A percentile compares a stretch with the other conserved stretches of the same genome.
phyloP scores from a whole-genome alignment of 2,888 invertebrate species.

The Theristus sp. region DNA sequence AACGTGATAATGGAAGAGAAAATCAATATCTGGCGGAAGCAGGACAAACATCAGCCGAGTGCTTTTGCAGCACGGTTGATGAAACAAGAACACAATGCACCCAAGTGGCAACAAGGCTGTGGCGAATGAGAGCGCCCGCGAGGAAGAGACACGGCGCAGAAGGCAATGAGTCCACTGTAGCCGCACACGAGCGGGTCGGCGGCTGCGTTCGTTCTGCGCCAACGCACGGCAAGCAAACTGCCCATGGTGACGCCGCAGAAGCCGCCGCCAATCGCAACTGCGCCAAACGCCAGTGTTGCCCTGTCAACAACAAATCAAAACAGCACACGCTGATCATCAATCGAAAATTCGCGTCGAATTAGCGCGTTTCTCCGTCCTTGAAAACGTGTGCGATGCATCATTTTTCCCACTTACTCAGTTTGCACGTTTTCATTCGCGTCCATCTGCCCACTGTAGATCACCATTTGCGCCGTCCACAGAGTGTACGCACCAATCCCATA shows the following conservation, averaged over 20 bases:
- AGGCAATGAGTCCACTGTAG: slow-evolving; percentile 58
- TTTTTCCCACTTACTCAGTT: background rate
- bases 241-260: slow-evolving; percentile 78
- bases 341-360: too few relatives aligned
- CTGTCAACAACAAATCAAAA: slow-evolving; percentile 10
- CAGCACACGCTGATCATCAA: too few relatives aligned
- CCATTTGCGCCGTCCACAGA: slow-evolving; percentile 75
- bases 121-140: slow-evolving; percentile 43
- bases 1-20: slow-evolving; percentile 38
- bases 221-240: slow-evolving; percentile 41
- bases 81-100: slow-evolving; percentile 17
- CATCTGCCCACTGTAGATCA: background rate
- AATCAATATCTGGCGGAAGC: slow-evolving; percentile 30
- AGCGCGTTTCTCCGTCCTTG: too few relatives aligned
- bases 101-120: slow-evolving; percentile 49
- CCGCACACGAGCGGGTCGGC: slow-evolving; percentile 82
- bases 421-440: background rate
- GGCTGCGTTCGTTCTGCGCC: slow-evolving; percentile 40
- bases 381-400: background rate
- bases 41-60: too few relatives aligned
- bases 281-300: slow-evolving; percentile 64
- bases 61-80: too few relatives aligned
- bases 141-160: slow-evolving; percentile 64
- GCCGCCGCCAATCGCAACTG: slow-evolving; percentile 78
- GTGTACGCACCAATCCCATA: slow-evolving; percentile 90